Base-by-base conservation (phyloP, 2,113 vertebrate genomes). In the Alethe castanea region DNA sequence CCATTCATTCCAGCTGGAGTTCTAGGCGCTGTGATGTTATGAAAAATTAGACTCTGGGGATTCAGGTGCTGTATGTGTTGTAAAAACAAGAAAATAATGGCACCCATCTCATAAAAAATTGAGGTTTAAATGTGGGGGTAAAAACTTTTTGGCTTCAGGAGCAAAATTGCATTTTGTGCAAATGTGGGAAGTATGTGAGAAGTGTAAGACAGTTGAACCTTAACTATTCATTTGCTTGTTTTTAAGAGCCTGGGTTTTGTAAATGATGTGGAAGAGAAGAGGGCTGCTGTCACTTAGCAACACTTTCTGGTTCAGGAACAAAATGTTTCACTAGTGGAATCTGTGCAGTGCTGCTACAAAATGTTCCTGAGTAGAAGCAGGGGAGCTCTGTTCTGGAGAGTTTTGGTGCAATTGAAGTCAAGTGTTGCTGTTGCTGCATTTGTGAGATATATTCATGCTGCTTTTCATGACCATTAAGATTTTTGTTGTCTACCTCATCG, bases 221-320 rank as follows among this genome's bases (percentile, higher is more conserved):
- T 88, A 83, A 53, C 57, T 82, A 90, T 66, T 94, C 59, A 80
- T 93, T 87, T 87, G 26, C 61, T 95, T 91, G 64, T 72, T 95
- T 95, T 92, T 47, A 95, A 93, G 77, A 92, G 64, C 74, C 47
- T 48, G 19, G 16, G 33, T 81, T 95, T 96, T 87, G 59, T 95
- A 96, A 96, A 81, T 85, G 60, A 89, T 94, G 85, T 94, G 79
- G 60, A 90, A 94, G 79, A 70, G 70, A 96, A 79, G 78, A 92
- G 35, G 31, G 80, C 87, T 94, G 73, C 88, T 97, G 96, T 97
- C 96, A 97, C 96, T 96, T 97, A 96, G 96, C 93, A 97, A 97
- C 94, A 92, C 57, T 94, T 3, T 93, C 86, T 95, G 81, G 33
- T 94, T 95, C 19, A 2, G 90, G 96, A 94, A 96, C 96, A 96